Evolutionary conservation across 1,140 invertebrate species (phyloP).

Genomic region (Trinorchestia longiramus): DNA sequence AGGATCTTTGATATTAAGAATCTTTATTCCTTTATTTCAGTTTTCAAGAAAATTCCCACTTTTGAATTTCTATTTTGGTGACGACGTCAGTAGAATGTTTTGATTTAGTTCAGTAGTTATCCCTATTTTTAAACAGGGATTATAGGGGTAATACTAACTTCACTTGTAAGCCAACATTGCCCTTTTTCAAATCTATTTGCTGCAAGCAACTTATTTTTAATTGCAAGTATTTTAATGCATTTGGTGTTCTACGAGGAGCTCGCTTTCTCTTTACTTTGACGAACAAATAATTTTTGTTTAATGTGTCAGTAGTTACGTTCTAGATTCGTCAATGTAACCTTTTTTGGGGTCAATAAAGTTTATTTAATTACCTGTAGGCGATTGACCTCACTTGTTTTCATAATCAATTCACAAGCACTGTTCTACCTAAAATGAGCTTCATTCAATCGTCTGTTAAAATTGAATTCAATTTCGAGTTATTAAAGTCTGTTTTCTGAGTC

Average conservation of each 20-base stretch:
- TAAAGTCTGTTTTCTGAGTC: too few relatives aligned
- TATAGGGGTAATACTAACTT: neutral
- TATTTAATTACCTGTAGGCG: neutral
- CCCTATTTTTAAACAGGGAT: too few relatives aligned
- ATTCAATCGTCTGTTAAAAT: neutral
- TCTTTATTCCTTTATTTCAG: too few relatives aligned
- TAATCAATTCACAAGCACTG: neutral
- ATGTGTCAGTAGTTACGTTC: neutral
- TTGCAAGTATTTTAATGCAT: neutral
- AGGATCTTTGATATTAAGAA: too few relatives aligned
- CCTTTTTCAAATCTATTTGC: neutral
- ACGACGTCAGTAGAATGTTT: neutral
- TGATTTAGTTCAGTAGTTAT: too few relatives aligned
- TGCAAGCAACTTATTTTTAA: neutral
- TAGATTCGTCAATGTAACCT: neutral
- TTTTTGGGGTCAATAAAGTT: neutral
- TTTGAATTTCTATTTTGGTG: too few relatives aligned
- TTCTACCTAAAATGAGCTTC: neutral
- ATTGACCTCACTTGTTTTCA: neutral
- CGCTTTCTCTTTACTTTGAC: neutral
- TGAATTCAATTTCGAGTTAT: too few relatives aligned
- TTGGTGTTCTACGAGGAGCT: neutral
- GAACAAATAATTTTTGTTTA: neutral
- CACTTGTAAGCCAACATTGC: neutral
- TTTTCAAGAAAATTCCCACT: too few relatives aligned